Conservation (phyloP, 2,113 vertebrate genomes). For the Rhinichthys klamathensis region DNA sequence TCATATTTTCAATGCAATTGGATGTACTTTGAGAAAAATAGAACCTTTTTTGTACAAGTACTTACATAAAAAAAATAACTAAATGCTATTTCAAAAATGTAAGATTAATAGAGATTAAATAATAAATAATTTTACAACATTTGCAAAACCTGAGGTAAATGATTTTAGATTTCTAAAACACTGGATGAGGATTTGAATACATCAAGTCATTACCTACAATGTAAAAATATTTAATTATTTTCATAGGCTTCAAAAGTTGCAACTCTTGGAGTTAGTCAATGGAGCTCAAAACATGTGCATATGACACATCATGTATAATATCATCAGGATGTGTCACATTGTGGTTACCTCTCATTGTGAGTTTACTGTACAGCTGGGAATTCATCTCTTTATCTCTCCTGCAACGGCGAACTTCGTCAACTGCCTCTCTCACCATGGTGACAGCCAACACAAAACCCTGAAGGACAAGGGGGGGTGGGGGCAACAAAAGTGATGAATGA, state of each 20-base stretch:
- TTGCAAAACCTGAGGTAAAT: not conserved
- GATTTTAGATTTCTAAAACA: not conserved
- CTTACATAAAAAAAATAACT: not conserved
- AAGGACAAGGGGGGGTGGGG: not conserved
- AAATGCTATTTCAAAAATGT: not conserved
- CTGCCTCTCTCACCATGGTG: conserved; percentile 90
- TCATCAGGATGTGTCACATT: conserved; percentile 6
- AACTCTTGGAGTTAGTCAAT: not conserved
- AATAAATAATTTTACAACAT: not conserved
- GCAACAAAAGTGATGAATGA: not conserved
- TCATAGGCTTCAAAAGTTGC: not conserved
- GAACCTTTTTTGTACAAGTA: too few relatives aligned
- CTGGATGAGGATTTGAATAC: not conserved
- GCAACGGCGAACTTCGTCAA: conserved; percentile 92
- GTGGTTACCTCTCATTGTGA: conserved; percentile 90
- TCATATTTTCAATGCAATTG: not conserved
- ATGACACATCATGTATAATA: not conserved
- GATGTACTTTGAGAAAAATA: not conserved
- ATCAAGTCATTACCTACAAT: not conserved
- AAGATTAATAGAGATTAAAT: too few relatives aligned
- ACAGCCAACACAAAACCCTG: conserved; percentile 94
- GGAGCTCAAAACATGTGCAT: not conserved
- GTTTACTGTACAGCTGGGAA: conserved; percentile 94
- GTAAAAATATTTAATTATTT: not conserved
- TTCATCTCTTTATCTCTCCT: conserved; percentile 98